Percentiles rank a stretch among this genome's conserved stretches.
Conservation (phyloP, 1,140 invertebrate species). For the Drosophila miranda region DNA sequence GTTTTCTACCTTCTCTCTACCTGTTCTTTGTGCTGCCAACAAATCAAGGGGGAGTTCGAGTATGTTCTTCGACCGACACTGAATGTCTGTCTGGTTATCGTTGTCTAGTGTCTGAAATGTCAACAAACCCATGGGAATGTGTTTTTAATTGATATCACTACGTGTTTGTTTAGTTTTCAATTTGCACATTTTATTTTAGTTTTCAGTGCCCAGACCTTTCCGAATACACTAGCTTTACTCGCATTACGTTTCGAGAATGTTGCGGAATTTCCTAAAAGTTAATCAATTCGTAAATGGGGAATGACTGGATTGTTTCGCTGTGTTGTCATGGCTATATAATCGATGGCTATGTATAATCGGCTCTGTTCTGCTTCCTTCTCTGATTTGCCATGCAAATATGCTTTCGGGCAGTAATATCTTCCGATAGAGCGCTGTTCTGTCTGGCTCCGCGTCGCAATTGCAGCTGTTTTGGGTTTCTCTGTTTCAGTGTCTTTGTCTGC, state of each 20-base stretch:
- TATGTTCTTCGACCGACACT: background rate
- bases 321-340: constrained; percentile 23
- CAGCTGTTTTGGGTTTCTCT: constrained; percentile 20
- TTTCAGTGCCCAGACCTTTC: constrained; percentile 1
- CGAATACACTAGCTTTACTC: constrained; percentile 9
- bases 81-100: background rate
- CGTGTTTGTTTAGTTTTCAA: constrained; percentile 38
- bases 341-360: too few relatives aligned
- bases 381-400: constrained; percentile 22
- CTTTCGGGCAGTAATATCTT: constrained; percentile 7
- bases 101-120: constrained; percentile 13
- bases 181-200: constrained; percentile 16
- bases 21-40: too few relatives aligned
- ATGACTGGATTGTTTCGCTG: constrained; percentile 28
- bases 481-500: constrained; percentile 15
- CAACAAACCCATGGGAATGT: constrained; percentile 25
- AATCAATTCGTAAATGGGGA: constrained; percentile 14
- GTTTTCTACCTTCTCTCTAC: too few relatives aligned
- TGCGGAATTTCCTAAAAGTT: background rate
- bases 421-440: constrained; percentile 19
- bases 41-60: background rate
- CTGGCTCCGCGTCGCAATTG: constrained; percentile 12
- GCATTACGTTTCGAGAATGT: background rate
- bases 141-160: constrained; percentile 27
- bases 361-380: constrained; percentile 4